Base-by-base conservation (phyloP, 2,888 invertebrate species). In the Lepeophtheirus nordmannii region DNA sequence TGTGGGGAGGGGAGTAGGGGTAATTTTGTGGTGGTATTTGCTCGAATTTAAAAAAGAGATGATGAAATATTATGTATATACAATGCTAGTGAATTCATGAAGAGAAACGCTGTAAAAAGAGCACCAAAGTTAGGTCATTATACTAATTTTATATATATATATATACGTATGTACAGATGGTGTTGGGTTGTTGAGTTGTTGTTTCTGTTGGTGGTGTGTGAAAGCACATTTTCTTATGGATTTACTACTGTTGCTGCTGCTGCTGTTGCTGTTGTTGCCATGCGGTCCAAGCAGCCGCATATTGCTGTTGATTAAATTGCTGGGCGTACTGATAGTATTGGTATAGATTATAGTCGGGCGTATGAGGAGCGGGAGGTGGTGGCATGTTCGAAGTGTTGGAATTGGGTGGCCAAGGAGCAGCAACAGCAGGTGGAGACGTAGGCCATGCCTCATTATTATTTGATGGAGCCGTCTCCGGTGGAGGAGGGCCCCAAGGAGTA, bases 211-310 rank as follows among this genome's bases (percentile, higher is more conserved):
- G 2, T 30, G 30, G 30, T 30, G 30, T 30, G 30, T 30, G 30
- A 30, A 30, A 30, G 30, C 30, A 30, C 30, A 30, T 30, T 30
- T 30, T 30, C 30, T 30, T 5, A 2, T 30, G 30, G 30, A 30
- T 30, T 30, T 30, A 30, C 30, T 30, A 30, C 30, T 30, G 7
- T 7, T 60, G 30, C 22, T 60, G 30, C 30, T 59, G 23, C n/a
- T 60, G 60, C 23, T 60, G 63, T 17, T 63, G 63, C 53, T 63
- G 63, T 23, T 63, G 63, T 17, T 63, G 63, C 63, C 63, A 63
- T 20, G 63, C 63, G 23, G 53, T 20, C 63, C 63, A 63, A 56
- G 63, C 63, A n/a, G 63, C 63, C 12, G 63, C 63, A 30, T 63
- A 63, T 53, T 63, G 63, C 22, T 63, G 63, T 53, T 63, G 63